phyloP scores from a whole-genome alignment of 2,888 invertebrate genomes.

The Alloscopus bannaensis region DNA sequence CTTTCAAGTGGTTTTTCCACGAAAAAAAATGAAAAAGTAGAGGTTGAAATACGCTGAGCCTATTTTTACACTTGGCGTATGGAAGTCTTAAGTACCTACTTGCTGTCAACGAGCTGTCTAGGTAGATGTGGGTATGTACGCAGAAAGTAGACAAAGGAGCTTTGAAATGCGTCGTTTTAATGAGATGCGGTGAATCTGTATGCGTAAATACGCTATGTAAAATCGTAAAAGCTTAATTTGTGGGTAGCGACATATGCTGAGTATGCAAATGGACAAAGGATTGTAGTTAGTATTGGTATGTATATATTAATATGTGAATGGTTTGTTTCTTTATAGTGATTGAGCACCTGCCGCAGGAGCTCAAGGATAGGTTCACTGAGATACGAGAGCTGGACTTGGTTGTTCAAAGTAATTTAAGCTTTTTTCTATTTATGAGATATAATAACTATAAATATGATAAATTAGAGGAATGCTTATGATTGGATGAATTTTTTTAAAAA shows the following conservation, averaged over 20 bases:
- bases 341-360: constrained; percentile 93
- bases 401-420: constrained; percentile 88
- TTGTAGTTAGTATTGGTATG: background rate
- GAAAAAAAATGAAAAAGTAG: background rate
- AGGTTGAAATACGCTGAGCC: background rate
- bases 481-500: background rate
- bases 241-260: background rate
- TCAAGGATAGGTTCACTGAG: constrained; percentile 97
- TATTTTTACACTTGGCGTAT: background rate
- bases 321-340: constrained; percentile 37
- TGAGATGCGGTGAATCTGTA: background rate
- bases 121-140: background rate
- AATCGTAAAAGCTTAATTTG: background rate
- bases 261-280: background rate
- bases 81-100: background rate
- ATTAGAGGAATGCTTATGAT: background rate
- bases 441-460: background rate
- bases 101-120: background rate
- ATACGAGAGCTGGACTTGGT: constrained; percentile 98
- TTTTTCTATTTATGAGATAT: background rate
- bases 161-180: background rate
- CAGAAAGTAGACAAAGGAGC: background rate
- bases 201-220: background rate
- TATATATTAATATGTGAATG: background rate
- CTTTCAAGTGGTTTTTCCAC: background rate